phyloP scores from a whole-genome alignment of 2,797 vertebrate species.

The Nasua narica region DNA sequence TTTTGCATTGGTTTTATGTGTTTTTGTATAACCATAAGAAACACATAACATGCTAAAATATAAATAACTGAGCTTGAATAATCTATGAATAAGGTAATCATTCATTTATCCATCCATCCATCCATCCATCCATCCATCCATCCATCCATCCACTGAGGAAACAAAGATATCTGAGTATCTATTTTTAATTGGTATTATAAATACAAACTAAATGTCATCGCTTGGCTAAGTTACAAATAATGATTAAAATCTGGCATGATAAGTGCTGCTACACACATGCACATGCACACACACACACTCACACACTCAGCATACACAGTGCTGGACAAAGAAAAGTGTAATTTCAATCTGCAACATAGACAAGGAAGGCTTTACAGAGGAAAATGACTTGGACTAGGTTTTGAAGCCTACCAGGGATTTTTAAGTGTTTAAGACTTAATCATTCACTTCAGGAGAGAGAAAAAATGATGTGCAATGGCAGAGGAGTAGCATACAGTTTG shows the following conservation, averaged over 20 bases:
- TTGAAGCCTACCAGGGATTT: background rate
- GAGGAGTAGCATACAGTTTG: background rate
- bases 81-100: background rate
- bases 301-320: background rate
- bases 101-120: background rate
- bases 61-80: background rate
- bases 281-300: background rate
- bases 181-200: background rate
- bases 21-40: background rate
- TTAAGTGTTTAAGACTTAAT: background rate
- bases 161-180: background rate
- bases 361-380: background rate
- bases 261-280: background rate
- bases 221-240: background rate
- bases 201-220: background rate
- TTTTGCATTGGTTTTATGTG: background rate
- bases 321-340: background rate
- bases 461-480: background rate
- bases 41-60: background rate
- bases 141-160: background rate
- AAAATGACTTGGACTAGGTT: background rate
- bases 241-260: background rate
- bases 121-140: background rate
- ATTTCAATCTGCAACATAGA: background rate
- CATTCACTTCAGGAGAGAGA: background rate